These are phyloP conservation scores for Microhierax caerulescens DNA, from an alignment of 2,797 vertebrate genomes.

Conservation along the genomic window DNA sequence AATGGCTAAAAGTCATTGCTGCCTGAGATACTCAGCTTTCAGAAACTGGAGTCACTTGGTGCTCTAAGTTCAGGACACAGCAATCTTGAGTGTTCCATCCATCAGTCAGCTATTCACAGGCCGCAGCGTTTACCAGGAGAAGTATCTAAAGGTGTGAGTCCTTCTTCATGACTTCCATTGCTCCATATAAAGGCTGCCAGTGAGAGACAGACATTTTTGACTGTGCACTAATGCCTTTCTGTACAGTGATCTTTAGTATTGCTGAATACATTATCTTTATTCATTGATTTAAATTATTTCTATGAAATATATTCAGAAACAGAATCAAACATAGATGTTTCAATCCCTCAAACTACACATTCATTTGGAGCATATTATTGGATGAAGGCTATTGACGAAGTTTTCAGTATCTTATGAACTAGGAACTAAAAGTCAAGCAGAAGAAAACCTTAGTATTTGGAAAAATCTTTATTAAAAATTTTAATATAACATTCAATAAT, in stretches of 20 bases:
- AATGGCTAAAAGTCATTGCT: neutral
- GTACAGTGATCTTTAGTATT: neutral
- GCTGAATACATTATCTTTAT: neutral
- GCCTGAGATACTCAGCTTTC: neutral
- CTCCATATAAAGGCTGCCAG: neutral
- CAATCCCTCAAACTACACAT: neutral
- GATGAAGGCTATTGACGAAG: neutral
- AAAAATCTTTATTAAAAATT: neutral
- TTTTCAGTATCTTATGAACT: neutral
- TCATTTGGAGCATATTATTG: neutral
- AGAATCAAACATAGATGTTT: neutral
- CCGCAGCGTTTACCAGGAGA: neutral
- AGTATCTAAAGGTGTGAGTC: neutral
- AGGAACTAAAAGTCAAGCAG: neutral
- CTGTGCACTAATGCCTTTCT: neutral
- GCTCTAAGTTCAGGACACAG: neutral
- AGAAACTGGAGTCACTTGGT: neutral
- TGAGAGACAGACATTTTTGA: neutral
- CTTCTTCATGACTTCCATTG: neutral
- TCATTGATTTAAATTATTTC: neutral
- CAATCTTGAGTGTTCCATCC: neutral
- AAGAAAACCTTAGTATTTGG: neutral
- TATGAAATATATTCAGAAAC: neutral
- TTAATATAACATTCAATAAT: neutral
- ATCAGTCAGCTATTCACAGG: neutral